Evolutionary conservation across 2,797 vertebrate genomes (phyloP), one percentile per base, ranked within the genome.

Genomic region (Sandelia bainsii): DNA sequence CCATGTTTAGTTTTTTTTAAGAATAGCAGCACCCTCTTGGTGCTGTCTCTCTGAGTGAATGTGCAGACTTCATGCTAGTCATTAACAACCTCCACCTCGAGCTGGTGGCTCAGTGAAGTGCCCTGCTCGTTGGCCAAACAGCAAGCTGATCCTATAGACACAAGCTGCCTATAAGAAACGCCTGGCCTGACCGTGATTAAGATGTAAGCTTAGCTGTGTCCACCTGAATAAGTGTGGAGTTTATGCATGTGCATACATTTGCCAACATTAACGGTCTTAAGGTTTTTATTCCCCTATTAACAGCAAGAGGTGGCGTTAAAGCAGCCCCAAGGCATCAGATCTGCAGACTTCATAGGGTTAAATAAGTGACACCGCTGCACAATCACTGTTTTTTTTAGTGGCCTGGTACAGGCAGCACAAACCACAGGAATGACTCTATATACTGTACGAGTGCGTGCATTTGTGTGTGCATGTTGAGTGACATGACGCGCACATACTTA

Each of bases 81-180:
- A 80, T 65, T 78, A 79, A 53, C 40, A 61, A 60, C 29, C 62
- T 32, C 25, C 22, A 56, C 37, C 39, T 20, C 57, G 45, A 63
- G 46, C 56, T 39, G 62, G 66, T 40, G 45, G 62, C 49, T 71
- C 42, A 37, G 29, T 59, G 62, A 56, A 44, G 45, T 7, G 70
- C 62, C 66, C 61, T 77, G 66, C 75, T 81, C 65, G 73, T 65
- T 75, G 63, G 79, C 69, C 76, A 85, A 85, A 90, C 59, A 85
- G 27, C n/a, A 37, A 61, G 69, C 45, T 54, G 71, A 80, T 82
- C 49, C 80, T 58, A 62, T 57, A 66, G 57, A 70, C 44, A 32
- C 27, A 29, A 8, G 29, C 6, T 40, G 61, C 19, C 34, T 54
- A 34, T 8, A 49, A 12, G 64, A 23, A 74, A 61, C 69, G 40